phyloP scores from a whole-genome alignment of 2,797 vertebrate genomes.

The Trichosurus vulpecula region DNA sequence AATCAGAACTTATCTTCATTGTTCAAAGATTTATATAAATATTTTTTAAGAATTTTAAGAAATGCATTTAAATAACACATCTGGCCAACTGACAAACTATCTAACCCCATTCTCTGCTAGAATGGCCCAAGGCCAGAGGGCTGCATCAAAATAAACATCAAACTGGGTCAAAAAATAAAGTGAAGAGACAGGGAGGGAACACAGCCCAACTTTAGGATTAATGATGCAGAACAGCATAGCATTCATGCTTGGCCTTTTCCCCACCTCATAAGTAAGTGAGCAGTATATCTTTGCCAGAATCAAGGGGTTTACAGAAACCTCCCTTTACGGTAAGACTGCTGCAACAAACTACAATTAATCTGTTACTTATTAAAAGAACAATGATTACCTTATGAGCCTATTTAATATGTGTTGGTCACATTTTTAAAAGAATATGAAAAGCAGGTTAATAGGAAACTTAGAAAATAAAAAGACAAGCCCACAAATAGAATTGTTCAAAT shows the following conservation, averaged over 20 bases:
- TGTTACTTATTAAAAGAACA: conserved; percentile 78
- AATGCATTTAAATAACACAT: conserved; percentile 13
- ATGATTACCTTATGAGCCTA: conserved; percentile 11
- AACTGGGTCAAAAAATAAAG: conserved; percentile 40
- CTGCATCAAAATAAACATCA: conserved; percentile 17
- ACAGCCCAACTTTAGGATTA: conserved; percentile 4
- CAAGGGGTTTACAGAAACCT: conserved; percentile 63
- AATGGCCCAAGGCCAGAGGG: conserved; percentile 7
- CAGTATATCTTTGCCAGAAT: conserved; percentile 57
- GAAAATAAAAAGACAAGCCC: not conserved
- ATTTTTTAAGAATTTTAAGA: not conserved
- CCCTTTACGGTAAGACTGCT: conserved; percentile 66
- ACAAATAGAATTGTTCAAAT: not conserved
- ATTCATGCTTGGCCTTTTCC: not conserved
- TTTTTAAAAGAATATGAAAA: conserved; percentile 70
- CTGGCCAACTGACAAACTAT: not conserved
- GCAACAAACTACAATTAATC: conserved; percentile 66
- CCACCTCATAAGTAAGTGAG: conserved; percentile 55
- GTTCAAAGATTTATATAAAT: not conserved
- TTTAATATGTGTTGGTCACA: conserved; percentile 60
- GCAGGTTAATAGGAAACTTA: conserved; percentile 66
- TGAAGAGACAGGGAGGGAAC: conserved; percentile 1
- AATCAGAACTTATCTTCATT: not conserved
- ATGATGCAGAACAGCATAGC: conserved; percentile 54
- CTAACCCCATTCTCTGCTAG: not conserved